Evolutionary conservation across 1,140 invertebrate genomes (phyloP).

Genomic region (Lamellibrachia luymesi): DNA sequence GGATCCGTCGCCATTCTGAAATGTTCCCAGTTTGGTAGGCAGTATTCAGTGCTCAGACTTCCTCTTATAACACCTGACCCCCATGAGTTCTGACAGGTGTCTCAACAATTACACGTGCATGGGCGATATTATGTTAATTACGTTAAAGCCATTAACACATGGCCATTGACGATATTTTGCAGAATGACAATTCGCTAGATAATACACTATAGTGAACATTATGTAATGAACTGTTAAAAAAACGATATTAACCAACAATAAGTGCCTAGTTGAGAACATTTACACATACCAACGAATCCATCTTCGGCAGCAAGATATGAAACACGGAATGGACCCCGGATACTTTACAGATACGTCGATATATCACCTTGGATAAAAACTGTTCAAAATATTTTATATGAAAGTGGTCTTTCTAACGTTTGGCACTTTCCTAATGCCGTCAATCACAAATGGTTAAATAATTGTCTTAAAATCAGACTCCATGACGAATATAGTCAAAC

Average conservation of each 20-base stretch:
- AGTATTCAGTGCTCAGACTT: no score
- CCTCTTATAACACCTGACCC: no score
- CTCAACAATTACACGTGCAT: not conserved
- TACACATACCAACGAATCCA: constrained; percentile 11
- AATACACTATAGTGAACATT: not conserved
- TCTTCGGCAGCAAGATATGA: not conserved
- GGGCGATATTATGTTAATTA: not conserved
- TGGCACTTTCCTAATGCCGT: no score
- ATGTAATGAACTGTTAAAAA: not conserved
- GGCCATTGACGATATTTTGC: not conserved
- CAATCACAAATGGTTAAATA: no score
- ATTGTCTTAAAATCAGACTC: no score
- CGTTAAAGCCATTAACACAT: not conserved
- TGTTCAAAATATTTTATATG: no score
- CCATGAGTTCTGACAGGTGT: no score
- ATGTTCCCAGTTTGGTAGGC: no score
- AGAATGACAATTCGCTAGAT: not conserved
- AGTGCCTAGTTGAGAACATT: not conserved
- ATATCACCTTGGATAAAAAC: not conserved
- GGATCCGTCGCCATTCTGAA: no score
- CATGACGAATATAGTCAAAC: no score
- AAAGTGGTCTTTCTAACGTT: no score
- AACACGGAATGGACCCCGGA: not conserved
- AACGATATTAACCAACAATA: not conserved
- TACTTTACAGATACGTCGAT: not conserved